Percentiles rank a stretch among this genome's conserved stretches.
Evolutionary conservation across 2,888 invertebrate genomes (phyloP).

Genomic region (Ferrisia virgata): DNA sequence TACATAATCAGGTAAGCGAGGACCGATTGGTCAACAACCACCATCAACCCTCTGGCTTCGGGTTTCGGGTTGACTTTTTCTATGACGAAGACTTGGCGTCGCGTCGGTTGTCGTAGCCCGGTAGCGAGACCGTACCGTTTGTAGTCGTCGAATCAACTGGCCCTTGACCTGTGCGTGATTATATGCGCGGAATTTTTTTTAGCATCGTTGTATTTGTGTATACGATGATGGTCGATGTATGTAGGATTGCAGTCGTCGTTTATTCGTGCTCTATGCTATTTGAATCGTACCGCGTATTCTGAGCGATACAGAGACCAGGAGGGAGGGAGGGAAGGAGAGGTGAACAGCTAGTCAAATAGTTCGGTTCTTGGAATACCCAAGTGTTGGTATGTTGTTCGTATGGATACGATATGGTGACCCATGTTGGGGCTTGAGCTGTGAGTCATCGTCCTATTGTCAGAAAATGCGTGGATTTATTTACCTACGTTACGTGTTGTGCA

Average conservation of each 20-base stretch:
- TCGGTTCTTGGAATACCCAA: background rate
- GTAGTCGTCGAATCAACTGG: no score
- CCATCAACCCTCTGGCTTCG: background rate
- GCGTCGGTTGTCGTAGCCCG: background rate
- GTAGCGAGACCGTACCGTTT: no score
- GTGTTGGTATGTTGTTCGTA: no score
- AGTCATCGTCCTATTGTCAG: no score
- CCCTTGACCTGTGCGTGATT: background rate
- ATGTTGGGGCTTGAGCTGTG: background rate
- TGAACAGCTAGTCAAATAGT: background rate
- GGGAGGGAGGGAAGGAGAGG: no score
- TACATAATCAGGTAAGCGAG: no score
- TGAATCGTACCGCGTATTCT: background rate
- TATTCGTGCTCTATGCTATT: background rate
- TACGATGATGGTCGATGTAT: background rate
- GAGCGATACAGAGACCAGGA: no score
- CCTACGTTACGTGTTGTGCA: no score
- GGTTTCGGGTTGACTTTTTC: background rate
- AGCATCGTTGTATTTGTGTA: background rate
- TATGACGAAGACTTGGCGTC: background rate
- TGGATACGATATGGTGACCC: background rate
- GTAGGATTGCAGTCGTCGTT: background rate
- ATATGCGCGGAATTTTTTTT: background rate
- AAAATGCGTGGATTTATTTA: no score
- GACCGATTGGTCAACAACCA: background rate